Evolutionary conservation across 2,888 invertebrate species (phyloP), one percentile per base, ranked within the genome.

Genomic region (Pammene aurita): DNA sequence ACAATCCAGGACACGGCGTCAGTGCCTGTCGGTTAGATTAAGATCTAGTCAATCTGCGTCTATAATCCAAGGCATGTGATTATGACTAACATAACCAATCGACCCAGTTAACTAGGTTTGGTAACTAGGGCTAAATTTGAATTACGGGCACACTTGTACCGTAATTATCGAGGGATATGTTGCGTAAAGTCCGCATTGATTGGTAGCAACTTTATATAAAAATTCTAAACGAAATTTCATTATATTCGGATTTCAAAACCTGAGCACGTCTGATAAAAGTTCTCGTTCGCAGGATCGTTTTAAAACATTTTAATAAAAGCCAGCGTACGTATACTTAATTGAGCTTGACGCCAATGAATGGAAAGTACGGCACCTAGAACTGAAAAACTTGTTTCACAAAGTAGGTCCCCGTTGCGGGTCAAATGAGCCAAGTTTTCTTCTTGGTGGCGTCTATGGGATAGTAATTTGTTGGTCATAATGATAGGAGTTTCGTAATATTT

Each of bases 361-460:
- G 75, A 76, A 77, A 76, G 73, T 79, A 74, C 42, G 71, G 72
- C 73, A 72, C 72, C n/a, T 74, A 71, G 71, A 78, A 76, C 75
- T 77, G 76, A 77, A 81, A 80, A 81, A 82, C 78, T 80, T 80
- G 76, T 80, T 82, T 78, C 74, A 72, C 74, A 75, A 80, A 80
- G 81, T 79, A 75, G 74, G 75, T 76, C 44, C 63, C 74, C 74
- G 70, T 72, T 77, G 72, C 73, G 74, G 75, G 76, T 80, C 73
- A 79, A 81, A 81, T 79, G 79, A 78, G 76, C 75, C 76, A 84
- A 83, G 80, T 83, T 82, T 78, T 73, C 73, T 70, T 71, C 71
- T 61, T 68, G 72, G 65, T 74, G 72, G 64, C 72, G 74, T 67
- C 70, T 61, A 70, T 67, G 66, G 61, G 58, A 64, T 71, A 70